phyloP scores from a whole-genome alignment of 1,140 invertebrate genomes.

The Bombus polaris region DNA sequence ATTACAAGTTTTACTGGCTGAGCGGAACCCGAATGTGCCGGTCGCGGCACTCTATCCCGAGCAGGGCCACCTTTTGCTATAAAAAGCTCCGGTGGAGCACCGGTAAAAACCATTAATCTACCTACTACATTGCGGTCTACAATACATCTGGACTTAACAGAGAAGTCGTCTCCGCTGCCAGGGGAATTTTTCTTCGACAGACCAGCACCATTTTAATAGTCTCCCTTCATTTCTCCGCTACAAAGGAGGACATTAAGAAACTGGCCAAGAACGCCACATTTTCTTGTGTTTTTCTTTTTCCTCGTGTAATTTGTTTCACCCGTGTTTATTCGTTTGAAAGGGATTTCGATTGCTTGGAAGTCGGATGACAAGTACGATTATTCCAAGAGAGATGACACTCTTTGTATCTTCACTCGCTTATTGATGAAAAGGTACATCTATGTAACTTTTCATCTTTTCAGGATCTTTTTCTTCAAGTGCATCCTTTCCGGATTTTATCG shows the following conservation, averaged over 20 bases:
- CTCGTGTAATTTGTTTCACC: not conserved
- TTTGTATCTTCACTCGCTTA: not conserved
- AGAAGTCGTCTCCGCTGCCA: constrained; percentile 16
- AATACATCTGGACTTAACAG: constrained; percentile 46
- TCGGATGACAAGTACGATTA: not conserved
- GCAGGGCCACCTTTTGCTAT: constrained; percentile 35
- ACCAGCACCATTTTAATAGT: constrained; percentile 39
- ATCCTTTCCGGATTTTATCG: too few relatives aligned
- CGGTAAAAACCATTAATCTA: constrained; percentile 48
- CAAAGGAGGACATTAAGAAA: not conserved
- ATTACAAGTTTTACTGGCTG: constrained; percentile 58
- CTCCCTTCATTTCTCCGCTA: not conserved
- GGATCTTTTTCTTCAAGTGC: too few relatives aligned
- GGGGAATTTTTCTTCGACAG: constrained; percentile 26
- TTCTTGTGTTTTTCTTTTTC: not conserved
- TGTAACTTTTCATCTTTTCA: too few relatives aligned
- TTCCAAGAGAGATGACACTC: not conserved
- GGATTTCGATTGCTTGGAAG: not conserved
- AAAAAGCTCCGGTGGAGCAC: constrained; percentile 38
- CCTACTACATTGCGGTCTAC: constrained; percentile 20
- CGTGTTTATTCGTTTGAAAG: not conserved
- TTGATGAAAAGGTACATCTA: not conserved
- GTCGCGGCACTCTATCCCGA: constrained; percentile 33
- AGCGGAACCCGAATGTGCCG: constrained; percentile 46
- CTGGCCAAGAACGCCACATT: not conserved